Evolutionary conservation across 2,797 vertebrate species (phyloP), one percentile per base, ranked within the genome.

Genomic region (Fringilla coelebs): DNA sequence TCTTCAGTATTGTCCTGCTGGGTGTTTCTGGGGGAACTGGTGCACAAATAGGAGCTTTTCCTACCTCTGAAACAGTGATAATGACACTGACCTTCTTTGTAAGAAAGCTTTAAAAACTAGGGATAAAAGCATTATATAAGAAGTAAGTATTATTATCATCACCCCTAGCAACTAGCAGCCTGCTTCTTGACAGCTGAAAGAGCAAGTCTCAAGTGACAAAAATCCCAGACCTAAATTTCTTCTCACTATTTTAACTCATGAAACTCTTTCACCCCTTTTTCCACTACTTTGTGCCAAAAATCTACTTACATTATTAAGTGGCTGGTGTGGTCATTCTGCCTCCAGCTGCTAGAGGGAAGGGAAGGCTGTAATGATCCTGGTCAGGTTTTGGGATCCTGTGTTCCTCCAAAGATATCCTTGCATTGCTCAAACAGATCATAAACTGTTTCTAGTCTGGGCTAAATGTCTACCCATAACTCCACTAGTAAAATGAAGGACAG

Each of bases 161-260:
- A 55, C 92, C 91, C 79, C 46, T 96, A 91, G 95, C 95, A 96
- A 94, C 95, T 26, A 88, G 85, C 81, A 90, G 34, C 43, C 72
- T 88, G 62, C 73, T 83, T 91, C 73, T 43, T 89, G 85, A 60
- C 79, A 97, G 62, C 48, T 73, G 26, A 85, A 75, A 88, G 54
- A 96, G 65, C 79, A 87, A 65, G 66, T 83, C 61, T 88, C 75
- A 89, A 85, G 85, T 62, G 58, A 65, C 73, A 86, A 91, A 96
- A 95, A 92, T 72, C 36, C 52, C 36, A 86, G 13, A 17, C 38
- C 18, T 70, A 74, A 88, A 85, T 90, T 92, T 61, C 31, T 67
- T 88, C 62, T 89, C 62, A 36, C 31, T 6, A 3, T 46, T 85
- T 89, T 85, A 2, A 58, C 45, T 72, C 1, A 1, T 34, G 45